Base-by-base conservation (phyloP, 1,140 invertebrate species). In the Drosophila ambigua region DNA sequence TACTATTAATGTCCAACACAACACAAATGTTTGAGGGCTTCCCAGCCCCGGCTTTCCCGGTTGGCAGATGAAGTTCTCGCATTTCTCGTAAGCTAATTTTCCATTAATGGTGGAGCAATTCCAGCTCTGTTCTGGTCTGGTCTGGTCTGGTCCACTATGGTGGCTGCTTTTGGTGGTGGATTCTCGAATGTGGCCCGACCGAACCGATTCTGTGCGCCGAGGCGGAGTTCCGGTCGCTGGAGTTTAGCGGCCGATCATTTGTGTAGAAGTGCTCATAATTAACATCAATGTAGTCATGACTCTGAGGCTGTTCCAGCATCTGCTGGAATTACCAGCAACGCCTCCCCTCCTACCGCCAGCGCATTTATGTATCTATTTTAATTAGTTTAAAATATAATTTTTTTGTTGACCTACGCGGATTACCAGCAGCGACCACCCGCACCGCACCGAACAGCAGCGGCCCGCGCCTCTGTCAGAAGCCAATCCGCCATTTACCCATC, bases 191-290 rank as follows among this genome's bases (percentile, higher is more conserved):
- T 9, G 28, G 26, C 43, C 44, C n/a, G 5, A 44, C 53, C 31
- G 55, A 20, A 20, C 43, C 53, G 78, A 15, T 48, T 54, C 60
- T 85, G 81, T 50, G 51, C 80, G 74, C 4, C 78, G 66, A 74
- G 66, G 71, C 83, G 82, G 66, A 87, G 83, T 87, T 87, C 82
- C 82, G 82, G 83, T 88, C 60, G 44, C 46, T 20, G 44, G 51
- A 48, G 46, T 62, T 74, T 48, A 49, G 39, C 50, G 61, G 48
- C 11, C 49, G 67, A 72, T 72, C 68, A 28, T 24, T 68, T 62
- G 50, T 58, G 39, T 51, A 16, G 64, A 59, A 39, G 46, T 53
- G 43, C 46, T 60, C 52, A 71, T 79, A 84, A 84, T 84, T 85
- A 85, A 67, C 45, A 50, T 63, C 54, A 50, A 63, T 76, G 67